phyloP scores from a whole-genome alignment of 2,888 invertebrate species.

The Drosophila affinis region DNA sequence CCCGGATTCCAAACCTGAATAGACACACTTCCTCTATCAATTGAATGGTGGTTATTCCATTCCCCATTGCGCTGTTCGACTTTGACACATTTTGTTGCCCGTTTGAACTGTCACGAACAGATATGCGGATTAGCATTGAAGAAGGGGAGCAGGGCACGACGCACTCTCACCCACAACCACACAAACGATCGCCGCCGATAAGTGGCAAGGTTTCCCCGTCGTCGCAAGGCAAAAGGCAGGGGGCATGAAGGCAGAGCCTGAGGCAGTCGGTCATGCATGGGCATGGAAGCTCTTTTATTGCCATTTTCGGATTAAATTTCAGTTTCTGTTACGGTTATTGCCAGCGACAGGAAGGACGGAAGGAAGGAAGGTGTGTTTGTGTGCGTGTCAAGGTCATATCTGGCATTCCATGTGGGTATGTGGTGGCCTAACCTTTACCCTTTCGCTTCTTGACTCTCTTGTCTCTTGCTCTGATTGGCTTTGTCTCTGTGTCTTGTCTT shows the following conservation, averaged over 20 bases:
- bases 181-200: not conserved
- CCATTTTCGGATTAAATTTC: conserved; percentile 47
- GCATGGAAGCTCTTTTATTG: conserved; percentile 33
- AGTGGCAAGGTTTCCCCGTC: conserved; percentile 39
- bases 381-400: conserved; percentile 73
- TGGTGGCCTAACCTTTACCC: not conserved
- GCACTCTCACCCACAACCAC: not conserved
- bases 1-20: not conserved
- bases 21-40: not conserved
- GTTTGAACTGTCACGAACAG: not conserved
- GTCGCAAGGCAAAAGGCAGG: conserved; percentile 9
- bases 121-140: conserved; percentile 3
- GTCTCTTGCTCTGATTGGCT: not conserved
- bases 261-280: conserved; percentile 4
- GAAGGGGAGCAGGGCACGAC: not conserved
- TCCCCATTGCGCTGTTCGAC: not conserved
- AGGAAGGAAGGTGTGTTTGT: conserved; percentile 64
- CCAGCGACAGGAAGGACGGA: conserved; percentile 48
- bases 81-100: not conserved
- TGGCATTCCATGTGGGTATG: conserved; percentile 61
- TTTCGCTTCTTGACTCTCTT: conserved; percentile 1
- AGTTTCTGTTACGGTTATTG: conserved; percentile 38
- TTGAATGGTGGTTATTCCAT: not conserved
- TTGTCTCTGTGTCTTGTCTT: not conserved
- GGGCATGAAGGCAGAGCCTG: conserved; percentile 20